A percentile compares a stretch with the other conserved stretches of the same genome.
phyloP scores from a whole-genome alignment of 2,888 invertebrate genomes.

The Ormia ochracea region DNA sequence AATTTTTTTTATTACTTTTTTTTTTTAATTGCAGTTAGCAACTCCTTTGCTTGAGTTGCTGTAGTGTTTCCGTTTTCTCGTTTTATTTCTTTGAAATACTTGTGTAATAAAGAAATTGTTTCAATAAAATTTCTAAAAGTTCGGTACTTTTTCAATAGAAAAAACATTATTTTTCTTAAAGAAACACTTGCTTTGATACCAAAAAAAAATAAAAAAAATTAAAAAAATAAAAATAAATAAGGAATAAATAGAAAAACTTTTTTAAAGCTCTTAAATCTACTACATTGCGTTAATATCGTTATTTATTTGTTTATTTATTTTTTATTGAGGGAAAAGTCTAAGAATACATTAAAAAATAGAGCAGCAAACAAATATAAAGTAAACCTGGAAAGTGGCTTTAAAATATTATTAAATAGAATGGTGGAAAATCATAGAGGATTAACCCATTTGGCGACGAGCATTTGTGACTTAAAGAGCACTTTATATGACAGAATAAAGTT shows the following conservation, averaged over 20 bases:
- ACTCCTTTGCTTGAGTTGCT: conserved; percentile 24
- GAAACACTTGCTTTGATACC: conserved; percentile 4
- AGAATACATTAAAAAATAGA: neutral
- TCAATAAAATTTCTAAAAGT: conserved; percentile 31
- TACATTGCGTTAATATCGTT: conserved; percentile 1
- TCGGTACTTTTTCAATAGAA: neutral
- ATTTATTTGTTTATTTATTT: conserved; percentile 37
- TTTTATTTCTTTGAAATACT: conserved; percentile 13
- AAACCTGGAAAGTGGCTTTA: conserved; percentile 35
- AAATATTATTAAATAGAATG: neutral
- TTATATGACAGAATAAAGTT: too few relatives aligned
- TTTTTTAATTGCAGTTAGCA: neutral
- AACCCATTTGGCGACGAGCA: conserved; percentile 17
- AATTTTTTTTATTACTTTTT: neutral
- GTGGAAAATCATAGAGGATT: neutral
- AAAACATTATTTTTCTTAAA: conserved; percentile 1
- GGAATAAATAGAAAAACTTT: conserved; percentile 17
- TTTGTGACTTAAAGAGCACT: too few relatives aligned
- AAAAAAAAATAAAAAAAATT: neutral
- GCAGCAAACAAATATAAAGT: conserved; percentile 22
- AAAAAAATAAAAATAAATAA: too few relatives aligned
- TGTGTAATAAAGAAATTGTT: conserved; percentile 44
- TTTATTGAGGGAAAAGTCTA: neutral
- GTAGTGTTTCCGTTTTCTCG: neutral
- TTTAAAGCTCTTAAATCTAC: conserved; percentile 33